Evolutionary conservation across 2,888 invertebrate species (phyloP).

Genomic region (Tillus elongatus): DNA sequence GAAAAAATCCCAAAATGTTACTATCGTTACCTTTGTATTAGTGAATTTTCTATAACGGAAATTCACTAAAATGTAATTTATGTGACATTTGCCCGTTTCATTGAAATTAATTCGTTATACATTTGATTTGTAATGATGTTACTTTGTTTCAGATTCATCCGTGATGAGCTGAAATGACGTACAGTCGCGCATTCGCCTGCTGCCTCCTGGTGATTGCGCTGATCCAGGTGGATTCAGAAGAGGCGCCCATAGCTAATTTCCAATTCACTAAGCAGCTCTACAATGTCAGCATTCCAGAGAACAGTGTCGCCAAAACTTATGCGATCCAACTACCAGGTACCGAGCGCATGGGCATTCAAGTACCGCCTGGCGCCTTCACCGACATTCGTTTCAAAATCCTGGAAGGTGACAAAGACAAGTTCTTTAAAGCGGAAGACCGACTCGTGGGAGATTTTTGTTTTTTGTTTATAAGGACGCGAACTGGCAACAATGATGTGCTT

Average conservation of each 20-base stretch:
- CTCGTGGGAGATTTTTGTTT: slow-evolving; percentile 93
- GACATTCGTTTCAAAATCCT: slow-evolving; percentile 79
- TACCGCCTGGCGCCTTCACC: slow-evolving; percentile 38
- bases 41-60: neutral
- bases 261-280: slow-evolving; percentile 66
- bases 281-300: slow-evolving; percentile 87
- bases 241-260: slow-evolving; percentile 44
- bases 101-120: too few species aligned
- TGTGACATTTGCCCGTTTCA: too few species aligned
- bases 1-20: neutral
- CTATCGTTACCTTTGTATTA: slow-evolving; percentile 1
- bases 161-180: slow-evolving; percentile 40
- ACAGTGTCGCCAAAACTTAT: slow-evolving; percentile 84
- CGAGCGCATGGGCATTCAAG: slow-evolving; percentile 70
- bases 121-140: neutral
- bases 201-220: slow-evolving; percentile 36
- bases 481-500: slow-evolving; percentile 76
- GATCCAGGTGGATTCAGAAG: slow-evolving; percentile 27
- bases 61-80: neutral
- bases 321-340: slow-evolving; percentile 61
- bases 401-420: slow-evolving; percentile 77
- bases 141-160: slow-evolving; percentile 33
- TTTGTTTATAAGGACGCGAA: slow-evolving; percentile 77
- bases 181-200: slow-evolving; percentile 34
- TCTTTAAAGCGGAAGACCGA: slow-evolving; percentile 87